A percentile compares a stretch with the other conserved stretches of the same genome.
These are phyloP conservation scores for Myotis yumanensis DNA, from an alignment of 2,113 vertebrate genomes.

Conservation along the genomic window DNA sequence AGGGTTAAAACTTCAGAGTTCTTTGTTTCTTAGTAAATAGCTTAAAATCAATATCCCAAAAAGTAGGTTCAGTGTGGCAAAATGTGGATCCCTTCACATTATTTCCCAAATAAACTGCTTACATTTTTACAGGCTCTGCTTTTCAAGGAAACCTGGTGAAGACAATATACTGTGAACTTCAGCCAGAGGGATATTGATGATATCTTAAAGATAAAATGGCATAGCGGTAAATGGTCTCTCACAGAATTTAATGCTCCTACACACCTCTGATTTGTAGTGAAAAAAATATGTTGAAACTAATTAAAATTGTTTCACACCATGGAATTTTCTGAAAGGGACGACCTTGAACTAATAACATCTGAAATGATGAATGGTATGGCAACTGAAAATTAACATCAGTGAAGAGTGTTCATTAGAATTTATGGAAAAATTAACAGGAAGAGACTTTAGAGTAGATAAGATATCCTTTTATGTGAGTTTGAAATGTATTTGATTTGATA, in stretches of 20 bases:
- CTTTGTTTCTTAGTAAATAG: neutral
- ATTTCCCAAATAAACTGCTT: neutral
- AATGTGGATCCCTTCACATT: neutral
- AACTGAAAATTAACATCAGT: slow-evolving; percentile 30
- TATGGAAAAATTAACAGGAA: slow-evolving; percentile 20
- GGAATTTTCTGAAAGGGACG: slow-evolving; percentile 21
- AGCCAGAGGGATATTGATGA: neutral
- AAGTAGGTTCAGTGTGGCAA: neutral
- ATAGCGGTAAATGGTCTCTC: neutral
- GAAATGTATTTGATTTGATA: slow-evolving; percentile 14
- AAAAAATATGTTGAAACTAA: slow-evolving; percentile 40
- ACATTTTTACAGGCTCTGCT: neutral
- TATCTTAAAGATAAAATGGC: slow-evolving; percentile 8
- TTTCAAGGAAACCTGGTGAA: neutral
- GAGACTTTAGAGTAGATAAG: neutral
- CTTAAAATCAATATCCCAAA: neutral
- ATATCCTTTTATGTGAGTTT: slow-evolving; percentile 15
- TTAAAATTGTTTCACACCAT: slow-evolving; percentile 16
- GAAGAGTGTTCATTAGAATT: slow-evolving; percentile 20
- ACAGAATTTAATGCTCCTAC: neutral
- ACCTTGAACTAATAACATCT: slow-evolving; percentile 11
- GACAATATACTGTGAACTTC: neutral
- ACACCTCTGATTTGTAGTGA: neutral
- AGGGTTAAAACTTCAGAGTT: neutral
- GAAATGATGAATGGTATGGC: neutral